Conservation (phyloP, 2,113 vertebrate species). For the Psophia crepitans region DNA sequence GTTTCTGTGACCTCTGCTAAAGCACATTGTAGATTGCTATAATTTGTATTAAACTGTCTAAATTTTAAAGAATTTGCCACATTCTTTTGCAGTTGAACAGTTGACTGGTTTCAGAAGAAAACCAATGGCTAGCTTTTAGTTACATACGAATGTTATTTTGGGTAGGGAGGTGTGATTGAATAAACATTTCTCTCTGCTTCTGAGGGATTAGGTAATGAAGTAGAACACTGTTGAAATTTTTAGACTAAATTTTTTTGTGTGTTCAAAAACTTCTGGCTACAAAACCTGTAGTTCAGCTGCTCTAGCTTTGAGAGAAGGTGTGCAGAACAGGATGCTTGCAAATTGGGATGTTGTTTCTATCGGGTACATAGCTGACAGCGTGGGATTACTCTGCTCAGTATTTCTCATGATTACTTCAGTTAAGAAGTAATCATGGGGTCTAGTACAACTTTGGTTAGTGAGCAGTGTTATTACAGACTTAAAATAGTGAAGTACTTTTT, state of each 20-base stretch:
- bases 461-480: not conserved
- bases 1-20: not conserved
- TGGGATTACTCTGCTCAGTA: not conserved
- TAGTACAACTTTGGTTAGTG: not conserved
- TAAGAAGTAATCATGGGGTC: not conserved
- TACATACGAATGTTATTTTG: not conserved
- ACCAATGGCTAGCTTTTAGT: not conserved
- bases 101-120: not conserved
- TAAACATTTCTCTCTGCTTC: not conserved
- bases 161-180: not conserved
- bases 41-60: not conserved
- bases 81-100: not conserved
- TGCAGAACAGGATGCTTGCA: not conserved
- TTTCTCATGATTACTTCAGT: not conserved
- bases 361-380: not conserved
- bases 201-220: not conserved
- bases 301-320: not conserved
- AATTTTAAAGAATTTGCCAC: not conserved
- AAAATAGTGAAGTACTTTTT: not conserved
- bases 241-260: not conserved
- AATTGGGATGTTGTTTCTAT: not conserved
- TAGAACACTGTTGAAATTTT: not conserved
- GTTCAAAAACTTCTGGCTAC: not conserved
- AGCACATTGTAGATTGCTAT: not conserved
- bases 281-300: not conserved